Percentiles rank a stretch among this genome's conserved stretches.
Conservation (phyloP, 2,888 invertebrate species). For the Erebia aethiops region DNA sequence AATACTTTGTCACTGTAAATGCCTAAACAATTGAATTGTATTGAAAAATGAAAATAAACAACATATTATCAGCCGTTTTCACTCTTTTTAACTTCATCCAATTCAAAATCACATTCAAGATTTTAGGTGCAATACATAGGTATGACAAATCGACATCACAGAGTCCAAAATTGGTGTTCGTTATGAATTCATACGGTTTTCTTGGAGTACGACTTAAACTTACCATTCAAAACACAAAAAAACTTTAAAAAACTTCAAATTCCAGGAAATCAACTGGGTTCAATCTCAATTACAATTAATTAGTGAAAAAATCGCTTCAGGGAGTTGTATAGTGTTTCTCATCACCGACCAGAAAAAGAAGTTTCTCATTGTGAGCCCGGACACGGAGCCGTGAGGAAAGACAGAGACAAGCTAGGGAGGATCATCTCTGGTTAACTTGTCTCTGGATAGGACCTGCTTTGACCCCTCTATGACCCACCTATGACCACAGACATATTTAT, state of each 20-base stretch:
- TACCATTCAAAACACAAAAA: conserved; percentile 7
- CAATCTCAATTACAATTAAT: neutral
- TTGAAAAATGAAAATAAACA: neutral
- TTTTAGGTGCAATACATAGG: conserved; percentile 16
- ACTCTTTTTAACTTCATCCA: neutral
- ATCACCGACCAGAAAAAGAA: too few relatives aligned
- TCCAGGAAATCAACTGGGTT: neutral
- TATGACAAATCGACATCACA: conserved; percentile 32
- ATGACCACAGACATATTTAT: too few relatives aligned
- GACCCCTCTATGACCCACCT: too few relatives aligned
- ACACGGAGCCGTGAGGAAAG: too few relatives aligned
- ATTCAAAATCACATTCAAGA: neutral
- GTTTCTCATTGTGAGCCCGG: too few relatives aligned
- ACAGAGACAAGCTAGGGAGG: too few relatives aligned
- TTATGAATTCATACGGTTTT: neutral
- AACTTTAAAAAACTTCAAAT: neutral
- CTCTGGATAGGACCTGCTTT: too few relatives aligned
- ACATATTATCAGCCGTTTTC: neutral
- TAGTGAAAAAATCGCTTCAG: neutral
- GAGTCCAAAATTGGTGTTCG: neutral
- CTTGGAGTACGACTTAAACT: neutral
- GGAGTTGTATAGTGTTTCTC: too few relatives aligned
- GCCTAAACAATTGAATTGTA: neutral
- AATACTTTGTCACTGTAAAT: neutral
- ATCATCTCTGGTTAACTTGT: too few relatives aligned